Base-by-base conservation (phyloP, 2,113 vertebrate genomes). In the Chloroceryle aenea region DNA sequence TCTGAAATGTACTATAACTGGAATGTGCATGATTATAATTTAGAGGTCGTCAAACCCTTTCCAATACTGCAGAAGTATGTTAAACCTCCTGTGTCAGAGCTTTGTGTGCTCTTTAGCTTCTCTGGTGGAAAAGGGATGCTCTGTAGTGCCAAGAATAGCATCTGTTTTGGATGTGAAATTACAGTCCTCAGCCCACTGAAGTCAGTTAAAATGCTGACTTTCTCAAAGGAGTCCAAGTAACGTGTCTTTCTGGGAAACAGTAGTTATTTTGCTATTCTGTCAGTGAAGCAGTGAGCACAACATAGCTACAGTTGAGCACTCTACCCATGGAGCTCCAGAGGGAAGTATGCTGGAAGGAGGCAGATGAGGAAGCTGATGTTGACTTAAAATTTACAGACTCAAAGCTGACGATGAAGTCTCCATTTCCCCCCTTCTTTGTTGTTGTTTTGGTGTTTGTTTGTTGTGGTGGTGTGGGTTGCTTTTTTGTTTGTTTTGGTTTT, bases 131-230 rank as follows among this genome's bases (percentile, higher is more conserved):
- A 67, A n/a, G 25, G 13, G 5, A 2, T 50, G 19, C 50, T 84
- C 17, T 52, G 19, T 61, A 45, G 63, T 59, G 79, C 79, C 82
- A 96, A 88, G 55, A 83, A 50, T 17, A 88, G 55, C 81, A 90
- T 55, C 68, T 95, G 63, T 40, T 92, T 90, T 92, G 87, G 79
- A 64, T 92, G 48, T 62, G 63, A 84, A 84, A 76, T 42, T 63
- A 20, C 22, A 62, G 9, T 91, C 32, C 30, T 78, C 13, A 45
- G 34, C 2, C 3, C 8, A 10, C 52, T 63, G 67, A 91, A 96
- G 59, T 47, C 47, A 62, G 45, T 82, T 52, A 23, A 85, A 90
- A 67, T 88, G 34, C 36, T 67, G n/a, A 5, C 42, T 86, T 86
- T 84, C 72, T 84, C 52, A 50, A 66, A 63, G 79, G 55, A 84